A percentile compares a stretch with the other conserved stretches of the same genome.
These are phyloP conservation scores for Xenopus tropicalis DNA, from an alignment of 2,113 vertebrate genomes.

Conservation along the genomic window UCB_Xtro_10.0 CM004444.2:51499501-51500000, in stretches of 20 bases:
- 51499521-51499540: too few relatives aligned
- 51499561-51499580: too few relatives aligned
- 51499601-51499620: too few relatives aligned
- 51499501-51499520: too few relatives aligned
- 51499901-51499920: slow-evolving; percentile 20
- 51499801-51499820: background rate
- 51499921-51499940: slow-evolving; percentile 12
- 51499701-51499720: background rate
- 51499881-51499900: slow-evolving; percentile 10
- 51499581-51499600: too few relatives aligned
- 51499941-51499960: slow-evolving; percentile 26
- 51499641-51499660: too few relatives aligned
- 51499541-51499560: too few relatives aligned
- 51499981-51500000: slow-evolving; percentile 38
- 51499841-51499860: background rate
- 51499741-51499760: background rate
- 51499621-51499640: too few relatives aligned
- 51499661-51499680: background rate
- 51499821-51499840: background rate
- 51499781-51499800: background rate
- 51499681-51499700: background rate
- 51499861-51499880: slow-evolving; percentile 9
- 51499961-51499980: slow-evolving; percentile 19
- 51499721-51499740: background rate
- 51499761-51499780: background rate